Conservation (phyloP, 2,888 invertebrate genomes). For the Capitulum mitella region DNA sequence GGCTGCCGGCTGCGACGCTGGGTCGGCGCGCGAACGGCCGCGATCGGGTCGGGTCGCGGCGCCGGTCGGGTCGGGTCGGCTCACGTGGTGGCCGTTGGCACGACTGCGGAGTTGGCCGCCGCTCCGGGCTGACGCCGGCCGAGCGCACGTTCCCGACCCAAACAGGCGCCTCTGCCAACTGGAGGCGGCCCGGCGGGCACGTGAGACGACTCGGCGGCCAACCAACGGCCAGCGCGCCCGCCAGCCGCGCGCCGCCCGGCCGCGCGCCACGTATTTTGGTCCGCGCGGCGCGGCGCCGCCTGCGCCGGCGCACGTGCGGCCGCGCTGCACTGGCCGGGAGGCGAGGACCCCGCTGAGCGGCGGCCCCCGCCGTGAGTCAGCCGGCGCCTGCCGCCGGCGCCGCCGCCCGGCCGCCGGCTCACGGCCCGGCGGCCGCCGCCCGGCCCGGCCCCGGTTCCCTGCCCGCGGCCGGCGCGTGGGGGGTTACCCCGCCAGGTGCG, state of each 20-base stretch:
- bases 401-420: background rate
- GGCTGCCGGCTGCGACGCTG: too few relatives aligned
- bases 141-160: constrained; percentile 13
- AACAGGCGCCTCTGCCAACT: constrained; percentile 17
- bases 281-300: background rate
- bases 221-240: constrained; percentile 16
- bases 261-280: constrained; percentile 4
- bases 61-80: background rate
- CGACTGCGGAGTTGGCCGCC: constrained; percentile 5
- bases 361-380: background rate
- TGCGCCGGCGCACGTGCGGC: constrained; percentile 19
- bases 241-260: background rate
- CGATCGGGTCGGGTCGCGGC: background rate
- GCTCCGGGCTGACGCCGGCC: background rate
- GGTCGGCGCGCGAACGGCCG: too few relatives aligned
- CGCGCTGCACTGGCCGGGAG: background rate
- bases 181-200: background rate
- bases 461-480: too few relatives aligned
- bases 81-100: constrained; percentile 22
- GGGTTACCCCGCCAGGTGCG: too few relatives aligned
- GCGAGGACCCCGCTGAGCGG: background rate
- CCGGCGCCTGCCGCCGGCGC: background rate
- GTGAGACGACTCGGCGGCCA: background rate
- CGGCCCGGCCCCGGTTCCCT: too few relatives aligned
- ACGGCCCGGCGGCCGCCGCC: too few relatives aligned